Percentiles rank a stretch among this genome's conserved stretches.
These are phyloP conservation scores for Plagodis pulveraria DNA, from an alignment of 2,888 invertebrate species.

Conservation along the genomic window DNA sequence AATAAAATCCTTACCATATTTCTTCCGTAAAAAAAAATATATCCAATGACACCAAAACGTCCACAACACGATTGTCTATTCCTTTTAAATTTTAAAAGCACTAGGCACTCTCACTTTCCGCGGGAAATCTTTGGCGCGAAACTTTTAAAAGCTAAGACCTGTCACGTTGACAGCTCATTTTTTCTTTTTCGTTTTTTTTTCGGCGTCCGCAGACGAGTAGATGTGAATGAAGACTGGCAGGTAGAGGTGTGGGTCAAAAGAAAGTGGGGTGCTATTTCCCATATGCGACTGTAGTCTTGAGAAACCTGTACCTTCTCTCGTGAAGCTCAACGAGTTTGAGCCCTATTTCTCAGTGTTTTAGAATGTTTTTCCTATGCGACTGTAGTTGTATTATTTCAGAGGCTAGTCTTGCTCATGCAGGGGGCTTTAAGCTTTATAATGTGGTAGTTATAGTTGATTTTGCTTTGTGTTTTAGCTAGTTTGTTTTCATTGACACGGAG, in stretches of 20 bases:
- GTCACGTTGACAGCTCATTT: constrained; percentile 46
- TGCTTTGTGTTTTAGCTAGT: neutral
- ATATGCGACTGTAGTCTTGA: constrained; percentile 43
- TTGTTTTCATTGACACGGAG: constrained; percentile 36
- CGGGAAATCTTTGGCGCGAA: constrained; percentile 30
- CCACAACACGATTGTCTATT: constrained; percentile 31
- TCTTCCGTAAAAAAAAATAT: constrained; percentile 28
- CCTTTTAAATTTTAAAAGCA: constrained; percentile 36
- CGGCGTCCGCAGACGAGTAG: constrained; percentile 42
- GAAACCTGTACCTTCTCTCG: constrained; percentile 30
- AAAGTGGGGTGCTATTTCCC: constrained; percentile 66
- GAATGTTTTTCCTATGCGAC: constrained; percentile 1
- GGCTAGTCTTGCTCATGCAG: constrained; percentile 8
- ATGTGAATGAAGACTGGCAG: constrained; percentile 43
- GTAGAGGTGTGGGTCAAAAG: constrained; percentile 51
- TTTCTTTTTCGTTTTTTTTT: constrained; percentile 33
- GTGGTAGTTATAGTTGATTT: constrained; percentile 7
- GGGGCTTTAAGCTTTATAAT: constrained; percentile 3
- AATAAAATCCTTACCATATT: constrained; percentile 46
- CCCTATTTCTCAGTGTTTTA: neutral
- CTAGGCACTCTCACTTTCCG: constrained; percentile 48
- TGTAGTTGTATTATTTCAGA: constrained; percentile 23
- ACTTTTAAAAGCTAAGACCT: constrained; percentile 37
- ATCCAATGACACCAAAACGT: constrained; percentile 47
- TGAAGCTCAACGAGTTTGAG: neutral